Base-by-base conservation (phyloP, 2,888 invertebrate genomes). In the Sturmia bella region DNA sequence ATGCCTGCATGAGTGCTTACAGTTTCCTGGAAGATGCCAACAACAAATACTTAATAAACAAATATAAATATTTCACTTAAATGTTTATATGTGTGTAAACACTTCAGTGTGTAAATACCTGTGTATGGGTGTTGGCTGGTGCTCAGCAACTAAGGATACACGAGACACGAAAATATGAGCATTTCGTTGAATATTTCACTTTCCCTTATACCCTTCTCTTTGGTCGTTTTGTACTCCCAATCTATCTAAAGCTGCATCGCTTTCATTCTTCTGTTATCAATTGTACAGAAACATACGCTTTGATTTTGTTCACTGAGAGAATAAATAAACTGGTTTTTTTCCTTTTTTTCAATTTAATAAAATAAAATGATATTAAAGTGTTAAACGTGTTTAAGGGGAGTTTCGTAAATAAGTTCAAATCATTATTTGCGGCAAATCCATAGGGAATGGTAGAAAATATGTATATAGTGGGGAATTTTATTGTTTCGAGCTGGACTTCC, bases 1-100 rank as follows among this genome's bases (percentile, higher is more conserved):
- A 82, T 82, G 63, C 78, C 48, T 74, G 78, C 78, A 79, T 82
- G 82, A 82, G 78, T 78, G 82, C 78, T 78, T 59, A 70, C 70
- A 61, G 78, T 70, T 75, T 78, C 74, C 78, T 75, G 59, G 66
- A 64, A 75, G 69, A 82, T 70, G 78, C 74, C 82, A 79, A 80
- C 69, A 74, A 74, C 64, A 74, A 69, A 66, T 50, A 56, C 50
- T 68, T 78, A 59, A 57, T 59, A 72, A 66, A 70, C 56, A 64
- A 66, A 70, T 61, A 63, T 45, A 59, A 75, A 63, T 64, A 19
- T 12, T 21, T 48, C 19, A 37, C n/a, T 21, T 32, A 27, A n/a
- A n/a, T n/a, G n/a, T n/a, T n/a, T n/a, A n/a, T 4, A 27, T 27
- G 6, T 27, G 27, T 27, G 9, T 32, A 32, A 32, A 7, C 9